Conservation (phyloP, 2,797 vertebrate species). For the Thalassophryne amazonica region DNA sequence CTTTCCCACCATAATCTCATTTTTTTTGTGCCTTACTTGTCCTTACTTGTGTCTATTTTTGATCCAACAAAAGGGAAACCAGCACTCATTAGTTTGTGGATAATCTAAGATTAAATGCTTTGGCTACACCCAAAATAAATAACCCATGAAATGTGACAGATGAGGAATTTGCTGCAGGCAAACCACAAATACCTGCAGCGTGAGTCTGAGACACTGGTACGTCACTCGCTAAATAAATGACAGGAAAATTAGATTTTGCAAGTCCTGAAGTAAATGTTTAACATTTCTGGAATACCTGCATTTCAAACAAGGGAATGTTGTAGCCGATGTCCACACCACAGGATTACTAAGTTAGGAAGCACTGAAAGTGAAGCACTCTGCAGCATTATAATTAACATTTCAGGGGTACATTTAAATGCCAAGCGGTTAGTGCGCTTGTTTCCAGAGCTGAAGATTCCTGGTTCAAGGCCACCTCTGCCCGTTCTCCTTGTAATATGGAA, state of each 20-base stretch:
- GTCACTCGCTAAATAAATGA: conserved; percentile 45
- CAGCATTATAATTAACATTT: too few relatives aligned
- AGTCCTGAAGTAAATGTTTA: conserved; percentile 13
- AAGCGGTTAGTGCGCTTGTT: too few relatives aligned
- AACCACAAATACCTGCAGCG: conserved; percentile 70
- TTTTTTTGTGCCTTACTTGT: background rate
- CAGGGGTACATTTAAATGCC: too few relatives aligned
- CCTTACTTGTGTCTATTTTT: conserved; percentile 4
- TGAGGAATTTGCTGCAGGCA: conserved; percentile 73
- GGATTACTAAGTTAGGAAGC: too few relatives aligned
- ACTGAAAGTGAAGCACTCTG: too few relatives aligned
- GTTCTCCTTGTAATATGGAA: too few relatives aligned
- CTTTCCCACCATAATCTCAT: background rate
- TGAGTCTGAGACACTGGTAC: conserved; percentile 51
- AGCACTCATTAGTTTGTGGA: conserved; percentile 6
- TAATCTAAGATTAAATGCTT: background rate
- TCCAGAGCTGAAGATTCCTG: too few relatives aligned
- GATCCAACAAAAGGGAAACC: conserved; percentile 2
- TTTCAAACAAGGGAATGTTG: too few relatives aligned
- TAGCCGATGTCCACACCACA: too few relatives aligned
- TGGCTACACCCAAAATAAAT: conserved; percentile 56
- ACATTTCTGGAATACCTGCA: conserved; percentile 18
- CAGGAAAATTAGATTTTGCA: conserved; percentile 25
- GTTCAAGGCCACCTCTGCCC: too few relatives aligned
- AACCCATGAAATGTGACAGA: conserved; percentile 61